Conservation (phyloP, 2,888 invertebrate species). For the Subacronicta megacephala region DNA sequence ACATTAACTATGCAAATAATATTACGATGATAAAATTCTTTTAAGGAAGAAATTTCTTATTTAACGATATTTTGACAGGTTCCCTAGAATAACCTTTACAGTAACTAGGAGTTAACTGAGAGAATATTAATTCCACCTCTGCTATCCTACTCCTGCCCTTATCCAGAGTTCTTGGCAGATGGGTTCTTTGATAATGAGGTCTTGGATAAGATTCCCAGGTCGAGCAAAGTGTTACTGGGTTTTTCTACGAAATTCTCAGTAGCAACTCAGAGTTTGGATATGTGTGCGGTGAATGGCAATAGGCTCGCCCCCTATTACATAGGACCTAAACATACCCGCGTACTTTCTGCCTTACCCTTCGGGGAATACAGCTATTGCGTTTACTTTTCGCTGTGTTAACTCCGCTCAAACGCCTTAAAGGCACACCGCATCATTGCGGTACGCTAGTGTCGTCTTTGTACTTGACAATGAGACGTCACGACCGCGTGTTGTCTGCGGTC, state of each 20-base stretch:
- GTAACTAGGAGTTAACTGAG: neutral
- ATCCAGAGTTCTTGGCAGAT: too few relatives aligned
- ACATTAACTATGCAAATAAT: slow-evolving; percentile 45
- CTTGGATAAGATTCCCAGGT: too few relatives aligned
- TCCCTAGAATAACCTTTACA: neutral
- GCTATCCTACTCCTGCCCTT: too few relatives aligned
- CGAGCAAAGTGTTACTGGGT: too few relatives aligned
- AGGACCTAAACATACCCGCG: too few relatives aligned
- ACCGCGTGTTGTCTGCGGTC: neutral
- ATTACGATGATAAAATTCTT: slow-evolving; percentile 23
- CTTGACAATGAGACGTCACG: slow-evolving; percentile 7
- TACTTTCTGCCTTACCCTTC: too few relatives aligned
- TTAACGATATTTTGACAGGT: neutral
- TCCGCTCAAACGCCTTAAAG: neutral
- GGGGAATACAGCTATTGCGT: too few relatives aligned
- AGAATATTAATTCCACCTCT: neutral
- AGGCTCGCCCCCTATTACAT: too few relatives aligned
- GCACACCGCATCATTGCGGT: neutral
- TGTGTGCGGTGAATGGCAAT: too few relatives aligned
- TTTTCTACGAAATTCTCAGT: too few relatives aligned
- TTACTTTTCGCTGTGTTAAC: neutral
- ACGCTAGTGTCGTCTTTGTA: neutral
- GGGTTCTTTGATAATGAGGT: too few relatives aligned
- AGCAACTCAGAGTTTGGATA: too few relatives aligned
- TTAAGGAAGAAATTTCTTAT: slow-evolving; percentile 4